Conservation (phyloP, 1,140 invertebrate species). For the Nasonia vitripennis region DNA sequence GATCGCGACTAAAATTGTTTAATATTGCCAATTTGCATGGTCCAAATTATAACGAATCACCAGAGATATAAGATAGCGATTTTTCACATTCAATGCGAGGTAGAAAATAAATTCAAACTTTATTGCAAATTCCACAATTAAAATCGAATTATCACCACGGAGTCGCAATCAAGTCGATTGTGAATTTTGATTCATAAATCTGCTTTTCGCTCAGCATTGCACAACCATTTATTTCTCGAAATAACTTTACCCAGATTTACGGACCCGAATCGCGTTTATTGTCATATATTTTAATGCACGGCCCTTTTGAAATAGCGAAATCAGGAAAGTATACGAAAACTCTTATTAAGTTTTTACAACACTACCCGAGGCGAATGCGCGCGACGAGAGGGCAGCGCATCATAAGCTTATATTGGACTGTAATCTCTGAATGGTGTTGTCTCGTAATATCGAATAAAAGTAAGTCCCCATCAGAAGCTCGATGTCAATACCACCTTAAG, state of each 20-base stretch:
- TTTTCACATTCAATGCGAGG: neutral
- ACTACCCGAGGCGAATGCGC: neutral
- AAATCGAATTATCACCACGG: too few species aligned
- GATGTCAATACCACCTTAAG: conserved; percentile 54
- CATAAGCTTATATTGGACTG: conserved; percentile 19
- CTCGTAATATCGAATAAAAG: conserved; percentile 57
- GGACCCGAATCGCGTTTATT: too few species aligned
- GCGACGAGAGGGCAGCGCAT: neutral
- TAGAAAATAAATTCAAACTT: too few species aligned
- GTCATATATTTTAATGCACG: too few species aligned
- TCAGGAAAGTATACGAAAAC: neutral
- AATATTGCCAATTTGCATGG: neutral
- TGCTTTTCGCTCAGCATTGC: too few species aligned
- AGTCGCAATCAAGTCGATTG: too few species aligned
- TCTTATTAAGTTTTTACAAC: neutral
- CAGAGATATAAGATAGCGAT: neutral
- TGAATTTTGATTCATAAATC: too few species aligned
- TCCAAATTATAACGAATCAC: too few species aligned
- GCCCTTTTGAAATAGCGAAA: neutral
- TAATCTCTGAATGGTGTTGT: conserved; percentile 50
- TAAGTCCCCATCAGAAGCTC: conserved; percentile 53
- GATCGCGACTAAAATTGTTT: neutral
- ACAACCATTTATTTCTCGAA: too few species aligned
- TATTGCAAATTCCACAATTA: neutral
- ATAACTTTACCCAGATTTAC: too few species aligned